Evolutionary conservation across 2,797 vertebrate genomes (phyloP).

Genomic region (Nothura maculosa): DNA sequence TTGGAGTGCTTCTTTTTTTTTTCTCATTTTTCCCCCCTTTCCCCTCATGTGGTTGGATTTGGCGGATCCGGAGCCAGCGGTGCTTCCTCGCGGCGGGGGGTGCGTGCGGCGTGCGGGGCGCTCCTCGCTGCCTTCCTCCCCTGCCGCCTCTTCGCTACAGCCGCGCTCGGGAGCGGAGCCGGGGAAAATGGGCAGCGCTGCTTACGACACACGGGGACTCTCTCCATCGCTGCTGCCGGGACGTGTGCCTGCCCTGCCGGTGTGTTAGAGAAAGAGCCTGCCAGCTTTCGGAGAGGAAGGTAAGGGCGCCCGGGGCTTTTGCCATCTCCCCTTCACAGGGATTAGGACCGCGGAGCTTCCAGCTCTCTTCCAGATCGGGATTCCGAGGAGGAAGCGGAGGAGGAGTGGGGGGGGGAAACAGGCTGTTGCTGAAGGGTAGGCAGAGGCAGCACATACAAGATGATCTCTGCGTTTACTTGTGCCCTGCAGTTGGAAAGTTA

Average conservation of each 20-base stretch:
- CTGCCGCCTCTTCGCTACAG: conserved; percentile 33
- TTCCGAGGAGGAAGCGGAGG: conserved; percentile 53
- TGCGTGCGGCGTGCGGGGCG: conserved; percentile 42
- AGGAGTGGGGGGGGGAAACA: conserved; percentile 51
- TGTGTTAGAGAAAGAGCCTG: conserved; percentile 95
- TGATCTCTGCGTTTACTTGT: conserved; percentile 69
- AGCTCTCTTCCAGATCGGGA: conserved; percentile 15
- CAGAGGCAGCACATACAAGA: conserved; percentile 23
- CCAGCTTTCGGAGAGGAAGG: conserved; percentile 98
- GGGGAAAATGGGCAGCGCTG: conserved; percentile 92
- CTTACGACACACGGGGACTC: conserved; percentile 87
- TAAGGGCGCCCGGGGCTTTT: conserved; percentile 81
- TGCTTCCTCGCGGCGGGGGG: conserved; percentile 49
- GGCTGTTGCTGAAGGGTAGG: conserved; percentile 65
- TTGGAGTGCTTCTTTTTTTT: not conserved
- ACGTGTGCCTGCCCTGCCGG: conserved; percentile 89
- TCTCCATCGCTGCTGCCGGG: conserved; percentile 83
- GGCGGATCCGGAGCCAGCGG: conserved; percentile 64
- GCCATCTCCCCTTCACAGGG: conserved; percentile 63
- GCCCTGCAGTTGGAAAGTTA: conserved; percentile 82
- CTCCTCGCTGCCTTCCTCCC: conserved; percentile 45
- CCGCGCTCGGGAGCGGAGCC: not conserved
- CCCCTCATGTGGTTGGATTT: conserved; percentile 69
- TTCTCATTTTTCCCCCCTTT: not conserved
- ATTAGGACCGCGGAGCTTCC: conserved; percentile 40